These are phyloP conservation scores for Pithys albifrons DNA, from an alignment of 2,113 vertebrate species.

Conservation along the genomic window DNA sequence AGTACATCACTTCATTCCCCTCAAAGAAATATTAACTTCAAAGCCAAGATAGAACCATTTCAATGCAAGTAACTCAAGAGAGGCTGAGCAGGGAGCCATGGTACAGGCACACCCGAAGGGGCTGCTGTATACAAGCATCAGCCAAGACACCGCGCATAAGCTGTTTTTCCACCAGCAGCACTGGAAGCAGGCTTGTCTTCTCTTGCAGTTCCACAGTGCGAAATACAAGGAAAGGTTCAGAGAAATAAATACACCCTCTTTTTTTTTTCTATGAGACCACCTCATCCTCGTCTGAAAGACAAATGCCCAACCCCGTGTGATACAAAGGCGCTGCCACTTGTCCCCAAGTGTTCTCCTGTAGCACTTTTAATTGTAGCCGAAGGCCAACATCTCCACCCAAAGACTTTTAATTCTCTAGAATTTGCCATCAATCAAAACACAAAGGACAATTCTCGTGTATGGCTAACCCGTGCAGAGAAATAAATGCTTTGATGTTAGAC, in stretches of 20 bases:
- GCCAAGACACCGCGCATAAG: accelerated
- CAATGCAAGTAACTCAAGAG: background rate
- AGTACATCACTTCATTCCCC: constrained; percentile 1
- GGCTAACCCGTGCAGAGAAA: background rate
- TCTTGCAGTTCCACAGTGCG: background rate
- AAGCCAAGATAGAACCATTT: background rate
- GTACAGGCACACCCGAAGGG: background rate
- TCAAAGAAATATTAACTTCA: constrained; percentile 42
- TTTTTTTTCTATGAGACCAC: background rate
- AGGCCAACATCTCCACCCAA: background rate
- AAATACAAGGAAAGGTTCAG: background rate
- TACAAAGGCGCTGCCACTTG: background rate
- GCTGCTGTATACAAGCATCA: background rate
- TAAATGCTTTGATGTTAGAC: background rate
- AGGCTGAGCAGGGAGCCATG: background rate
- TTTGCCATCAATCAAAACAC: background rate
- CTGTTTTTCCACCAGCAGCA: background rate
- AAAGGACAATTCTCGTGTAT: background rate
- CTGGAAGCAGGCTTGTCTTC: background rate
- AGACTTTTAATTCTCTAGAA: background rate
- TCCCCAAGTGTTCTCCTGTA: background rate
- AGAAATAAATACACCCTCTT: background rate
- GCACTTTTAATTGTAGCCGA: background rate
- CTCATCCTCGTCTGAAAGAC: background rate
- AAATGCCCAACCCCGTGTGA: background rate